phyloP scores from a whole-genome alignment of 2,113 vertebrate genomes.

The Uria aalge region DNA sequence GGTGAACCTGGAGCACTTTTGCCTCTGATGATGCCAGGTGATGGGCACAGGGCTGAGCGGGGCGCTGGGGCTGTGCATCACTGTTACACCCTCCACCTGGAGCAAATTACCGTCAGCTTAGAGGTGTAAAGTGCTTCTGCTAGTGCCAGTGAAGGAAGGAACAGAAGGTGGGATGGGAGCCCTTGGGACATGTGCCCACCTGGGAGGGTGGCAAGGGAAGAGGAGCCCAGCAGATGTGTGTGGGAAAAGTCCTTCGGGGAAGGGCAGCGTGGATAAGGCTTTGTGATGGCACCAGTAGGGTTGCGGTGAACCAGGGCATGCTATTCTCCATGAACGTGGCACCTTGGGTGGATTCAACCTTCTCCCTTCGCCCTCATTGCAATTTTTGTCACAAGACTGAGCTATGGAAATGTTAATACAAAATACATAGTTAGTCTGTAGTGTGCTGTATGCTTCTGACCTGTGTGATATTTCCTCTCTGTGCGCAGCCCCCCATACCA shows the following conservation, averaged over 20 bases:
- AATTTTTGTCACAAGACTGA: neutral
- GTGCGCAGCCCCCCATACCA: neutral
- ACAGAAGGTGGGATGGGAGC: neutral
- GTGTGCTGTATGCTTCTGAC: neutral
- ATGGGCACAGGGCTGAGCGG: neutral
- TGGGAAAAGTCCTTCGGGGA: rapidly evolving
- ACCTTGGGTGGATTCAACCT: neutral
- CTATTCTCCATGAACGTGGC: neutral
- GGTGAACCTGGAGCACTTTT: neutral
- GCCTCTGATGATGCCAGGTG: rapidly evolving
- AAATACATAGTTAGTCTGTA: neutral
- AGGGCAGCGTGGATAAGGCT: neutral
- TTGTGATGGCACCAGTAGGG: neutral
- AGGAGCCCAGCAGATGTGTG: neutral
- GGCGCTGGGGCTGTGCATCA: neutral
- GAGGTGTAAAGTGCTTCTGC: neutral
- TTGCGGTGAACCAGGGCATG: neutral
- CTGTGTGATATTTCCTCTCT: neutral
- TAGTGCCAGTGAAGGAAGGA: neutral
- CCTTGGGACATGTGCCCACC: no score
- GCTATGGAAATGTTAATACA: neutral
- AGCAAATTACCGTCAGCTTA: neutral
- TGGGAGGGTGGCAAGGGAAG: neutral
- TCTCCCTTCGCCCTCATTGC: neutral
- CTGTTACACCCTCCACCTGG: no score